Evolutionary conservation across 2,797 vertebrate species (phyloP).

Genomic region (Enteromius radiatus): DNA sequence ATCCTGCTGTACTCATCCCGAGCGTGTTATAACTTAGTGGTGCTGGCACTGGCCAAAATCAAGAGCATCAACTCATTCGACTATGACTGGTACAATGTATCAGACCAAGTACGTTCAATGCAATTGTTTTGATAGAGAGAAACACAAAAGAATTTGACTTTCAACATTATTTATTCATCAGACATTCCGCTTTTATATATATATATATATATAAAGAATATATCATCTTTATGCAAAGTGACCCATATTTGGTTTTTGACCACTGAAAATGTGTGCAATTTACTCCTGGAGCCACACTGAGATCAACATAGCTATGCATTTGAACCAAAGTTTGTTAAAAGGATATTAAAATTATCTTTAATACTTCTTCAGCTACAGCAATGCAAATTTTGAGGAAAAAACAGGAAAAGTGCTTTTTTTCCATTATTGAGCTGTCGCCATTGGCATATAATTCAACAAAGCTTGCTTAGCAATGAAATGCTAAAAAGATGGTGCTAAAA

Average conservation of each 20-base stretch:
- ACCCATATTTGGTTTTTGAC: neutral
- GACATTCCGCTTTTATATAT: neutral
- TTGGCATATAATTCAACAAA: neutral
- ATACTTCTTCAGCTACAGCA: neutral
- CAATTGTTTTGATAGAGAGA: neutral
- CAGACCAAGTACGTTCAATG: slow-evolving; percentile 85
- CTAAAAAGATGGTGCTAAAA: neutral
- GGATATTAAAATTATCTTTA: neutral
- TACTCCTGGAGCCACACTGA: neutral
- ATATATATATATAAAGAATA: too few relatives aligned
- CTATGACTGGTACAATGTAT: slow-evolving; percentile 98
- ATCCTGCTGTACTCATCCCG: slow-evolving; percentile 91
- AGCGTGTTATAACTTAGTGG: slow-evolving; percentile 95
- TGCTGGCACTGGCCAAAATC: slow-evolving; percentile 86
- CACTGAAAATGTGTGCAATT: neutral
- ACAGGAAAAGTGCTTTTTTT: neutral
- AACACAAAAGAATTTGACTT: neutral
- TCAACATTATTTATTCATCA: neutral
- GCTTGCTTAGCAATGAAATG: too few relatives aligned
- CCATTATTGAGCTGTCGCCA: neutral
- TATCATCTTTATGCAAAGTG: neutral
- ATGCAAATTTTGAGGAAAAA: neutral
- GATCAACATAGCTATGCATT: neutral
- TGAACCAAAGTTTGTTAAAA: neutral
- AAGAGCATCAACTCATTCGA: slow-evolving; percentile 89